phyloP scores from a whole-genome alignment of 2,888 invertebrate species.

The Balanococcus diminutus region DNA sequence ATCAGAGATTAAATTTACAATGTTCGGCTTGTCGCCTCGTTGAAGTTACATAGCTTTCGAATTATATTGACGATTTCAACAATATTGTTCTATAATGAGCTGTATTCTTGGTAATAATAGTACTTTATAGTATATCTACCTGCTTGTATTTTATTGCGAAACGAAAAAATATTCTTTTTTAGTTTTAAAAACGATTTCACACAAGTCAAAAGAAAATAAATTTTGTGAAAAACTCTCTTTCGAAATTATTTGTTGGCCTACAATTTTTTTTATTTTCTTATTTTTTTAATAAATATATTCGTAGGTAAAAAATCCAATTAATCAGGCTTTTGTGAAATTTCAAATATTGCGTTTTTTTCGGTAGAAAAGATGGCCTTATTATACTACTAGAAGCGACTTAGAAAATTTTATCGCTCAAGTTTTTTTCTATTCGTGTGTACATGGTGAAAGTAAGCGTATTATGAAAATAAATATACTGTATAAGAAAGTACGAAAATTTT shows the following conservation, averaged over 20 bases:
- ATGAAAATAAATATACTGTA: no score
- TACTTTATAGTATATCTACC: background rate
- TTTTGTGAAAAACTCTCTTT: background rate
- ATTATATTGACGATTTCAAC: background rate
- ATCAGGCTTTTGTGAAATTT: background rate
- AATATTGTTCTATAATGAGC: background rate
- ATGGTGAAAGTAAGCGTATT: no score
- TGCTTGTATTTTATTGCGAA: background rate
- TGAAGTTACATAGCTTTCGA: background rate
- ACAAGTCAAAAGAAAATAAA: background rate
- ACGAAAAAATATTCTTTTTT: background rate
- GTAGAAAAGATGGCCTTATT: background rate
- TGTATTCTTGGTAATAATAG: background rate
- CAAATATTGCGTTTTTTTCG: background rate
- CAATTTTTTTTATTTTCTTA: background rate
- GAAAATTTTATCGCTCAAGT: no score
- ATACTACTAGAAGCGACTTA: no score
- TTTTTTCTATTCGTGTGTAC: no score
- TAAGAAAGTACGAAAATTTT: background rate
- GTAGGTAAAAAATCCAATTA: background rate
- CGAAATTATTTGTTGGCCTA: background rate
- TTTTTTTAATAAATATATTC: background rate
- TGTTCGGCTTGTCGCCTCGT: background rate
- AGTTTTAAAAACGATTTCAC: background rate
- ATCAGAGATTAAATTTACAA: conserved; percentile 26